Conservation (phyloP, 2,797 vertebrate genomes). For the Knipowitschia caucasica region DNA sequence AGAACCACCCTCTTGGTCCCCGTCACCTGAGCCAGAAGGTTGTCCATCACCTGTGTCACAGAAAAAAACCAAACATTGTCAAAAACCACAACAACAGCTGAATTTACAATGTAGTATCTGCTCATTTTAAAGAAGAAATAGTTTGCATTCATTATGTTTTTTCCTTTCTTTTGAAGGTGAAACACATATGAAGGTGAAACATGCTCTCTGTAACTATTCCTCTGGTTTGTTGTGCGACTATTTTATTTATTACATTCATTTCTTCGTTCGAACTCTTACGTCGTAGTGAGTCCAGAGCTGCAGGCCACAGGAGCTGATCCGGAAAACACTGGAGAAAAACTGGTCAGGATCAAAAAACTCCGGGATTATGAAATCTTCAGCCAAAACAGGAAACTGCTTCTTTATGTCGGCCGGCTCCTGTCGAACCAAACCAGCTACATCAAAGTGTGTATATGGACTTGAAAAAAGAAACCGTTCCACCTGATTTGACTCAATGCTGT, state of each 20-base stretch:
- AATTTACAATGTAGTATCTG: too few relatives aligned
- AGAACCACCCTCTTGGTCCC: slow-evolving; percentile 87
- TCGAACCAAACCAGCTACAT: neutral
- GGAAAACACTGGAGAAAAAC: slow-evolving; percentile 95
- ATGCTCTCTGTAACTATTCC: too few relatives aligned
- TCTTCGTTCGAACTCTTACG: slow-evolving; percentile 67
- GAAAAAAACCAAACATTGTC: neutral
- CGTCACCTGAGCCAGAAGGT: slow-evolving; percentile 92
- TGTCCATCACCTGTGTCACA: slow-evolving; percentile 90
- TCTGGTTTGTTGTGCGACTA: too few relatives aligned
- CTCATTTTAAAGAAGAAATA: too few relatives aligned
- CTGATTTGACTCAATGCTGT: too few relatives aligned
- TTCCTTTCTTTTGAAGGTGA: too few relatives aligned
- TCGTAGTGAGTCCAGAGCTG: slow-evolving; percentile 98
- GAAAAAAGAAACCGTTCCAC: too few relatives aligned
- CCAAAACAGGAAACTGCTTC: slow-evolving; percentile 88
- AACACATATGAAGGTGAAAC: too few relatives aligned
- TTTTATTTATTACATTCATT: neutral
- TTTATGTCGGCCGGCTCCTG: slow-evolving; percentile 91
- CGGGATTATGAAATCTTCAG: slow-evolving; percentile 84
- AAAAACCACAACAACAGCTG: too few relatives aligned
- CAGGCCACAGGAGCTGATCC: slow-evolving; percentile 90
- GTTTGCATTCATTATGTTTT: too few relatives aligned
- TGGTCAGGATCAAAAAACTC: slow-evolving; percentile 85
- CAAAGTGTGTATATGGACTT: too few relatives aligned